Base-by-base conservation (phyloP, 2,888 invertebrate species). In the Sepiola atlantica region DNA sequence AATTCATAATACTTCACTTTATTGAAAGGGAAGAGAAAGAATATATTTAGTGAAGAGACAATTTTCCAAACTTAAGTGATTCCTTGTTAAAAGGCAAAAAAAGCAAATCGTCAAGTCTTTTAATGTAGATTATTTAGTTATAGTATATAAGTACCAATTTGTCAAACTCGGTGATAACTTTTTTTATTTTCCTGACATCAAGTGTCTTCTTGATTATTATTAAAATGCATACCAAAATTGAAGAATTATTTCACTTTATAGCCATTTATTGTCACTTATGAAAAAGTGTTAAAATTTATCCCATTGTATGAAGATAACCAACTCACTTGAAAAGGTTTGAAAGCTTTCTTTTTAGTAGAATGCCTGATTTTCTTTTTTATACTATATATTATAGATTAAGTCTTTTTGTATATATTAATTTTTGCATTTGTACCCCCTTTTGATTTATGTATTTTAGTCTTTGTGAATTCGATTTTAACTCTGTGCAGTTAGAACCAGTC, bases 251-350 rank as follows among this genome's bases (percentile, higher is more conserved):
- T n/a, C n/a, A 77, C 32, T 77, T 77, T 77, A 77, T 3, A 77
- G 77, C 77, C n/a, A 77, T 77, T 77, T 77, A 61, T 77, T 77
- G n/a, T 18, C 77, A 77, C 77, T 77, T 77, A 77, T 77, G n/a
- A 14, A 77, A 77, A 77, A 2, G 16, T 77, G 32, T 77, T 21
- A 12, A 21, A 28, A 61, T 61, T 14, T 77, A 14, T 77, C n/a
- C 16, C 16, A 77, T 18, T 32, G 45, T 8, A 45, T 45, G 45
- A 45, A 2, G 45, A 45, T 2, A 4, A 45, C 8, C 45, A 45
- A 45, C 45, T 45, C 45, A 45, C 8, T 45, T 45, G 45, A 2
- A 45, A 45, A 45, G 45, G 45, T 45, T 2, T 45, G 45, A 45
- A 45, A 45, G 45, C 45, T 4, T 45, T 45, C 8, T 45, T 45